A percentile compares a stretch with the other conserved stretches of the same genome.
phyloP scores from a whole-genome alignment of 2,113 vertebrate genomes.

The Stigmatopora argus region DNA sequence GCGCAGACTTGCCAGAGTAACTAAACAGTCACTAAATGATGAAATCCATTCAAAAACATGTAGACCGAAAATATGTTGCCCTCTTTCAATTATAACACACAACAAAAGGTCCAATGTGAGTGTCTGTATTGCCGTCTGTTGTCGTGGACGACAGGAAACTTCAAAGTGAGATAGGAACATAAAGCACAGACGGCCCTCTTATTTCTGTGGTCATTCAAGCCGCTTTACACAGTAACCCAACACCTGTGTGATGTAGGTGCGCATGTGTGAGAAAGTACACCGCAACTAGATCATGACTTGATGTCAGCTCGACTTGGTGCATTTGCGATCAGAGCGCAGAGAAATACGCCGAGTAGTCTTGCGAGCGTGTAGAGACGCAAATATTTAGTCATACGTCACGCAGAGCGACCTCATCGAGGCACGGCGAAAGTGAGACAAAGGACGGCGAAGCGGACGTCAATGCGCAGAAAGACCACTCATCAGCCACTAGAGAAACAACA shows the following conservation, averaged over 20 bases:
- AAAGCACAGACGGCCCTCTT: conserved; percentile 58
- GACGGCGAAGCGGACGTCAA: conserved; percentile 27
- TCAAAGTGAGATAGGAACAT: conserved; percentile 64
- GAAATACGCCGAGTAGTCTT: conserved; percentile 17
- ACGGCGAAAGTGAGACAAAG: conserved; percentile 31
- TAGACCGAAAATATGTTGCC: conserved; percentile 22
- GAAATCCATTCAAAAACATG: not conserved
- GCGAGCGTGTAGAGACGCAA: not conserved
- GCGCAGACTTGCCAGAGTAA: no score
- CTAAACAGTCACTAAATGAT: not conserved
- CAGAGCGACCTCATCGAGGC: conserved; percentile 3
- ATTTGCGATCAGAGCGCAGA: not conserved
- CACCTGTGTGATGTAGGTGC: conserved; percentile 49
- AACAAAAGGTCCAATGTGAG: conserved; percentile 49
- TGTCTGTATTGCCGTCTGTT: conserved; percentile 50
- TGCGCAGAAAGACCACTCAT: conserved; percentile 56
- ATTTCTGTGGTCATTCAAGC: conserved; percentile 56
- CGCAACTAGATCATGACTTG: conserved; percentile 12
- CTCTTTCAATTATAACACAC: conserved; percentile 4
- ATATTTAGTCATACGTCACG: not conserved
- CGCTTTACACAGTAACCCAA: conserved; percentile 66
- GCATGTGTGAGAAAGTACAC: conserved; percentile 7
- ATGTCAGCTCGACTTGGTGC: conserved; percentile 1
- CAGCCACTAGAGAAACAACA: conserved; percentile 64
- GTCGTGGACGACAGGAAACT: conserved; percentile 51